Conservation (phyloP, 2,113 vertebrate species). For the Pithys albifrons region DNA sequence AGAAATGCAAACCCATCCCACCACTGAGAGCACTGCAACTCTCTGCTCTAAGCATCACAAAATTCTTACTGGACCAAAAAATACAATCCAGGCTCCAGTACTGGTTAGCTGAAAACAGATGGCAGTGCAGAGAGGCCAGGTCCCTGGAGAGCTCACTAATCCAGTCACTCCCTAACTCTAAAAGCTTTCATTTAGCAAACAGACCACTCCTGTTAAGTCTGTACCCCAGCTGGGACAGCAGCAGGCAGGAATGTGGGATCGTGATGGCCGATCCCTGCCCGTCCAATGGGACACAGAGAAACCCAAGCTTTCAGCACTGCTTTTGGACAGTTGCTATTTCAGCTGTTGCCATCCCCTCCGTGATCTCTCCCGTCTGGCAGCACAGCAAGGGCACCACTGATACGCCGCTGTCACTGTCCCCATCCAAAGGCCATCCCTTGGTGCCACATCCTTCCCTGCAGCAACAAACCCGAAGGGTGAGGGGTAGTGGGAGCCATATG, state of each 20-base stretch:
- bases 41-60: neutral
- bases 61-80: neutral
- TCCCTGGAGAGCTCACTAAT: neutral
- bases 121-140: neutral
- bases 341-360: rapidly evolving
- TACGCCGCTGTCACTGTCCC: rapidly evolving
- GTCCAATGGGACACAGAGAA: rapidly evolving
- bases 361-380: rapidly evolving
- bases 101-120: neutral
- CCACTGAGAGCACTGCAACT: rapidly evolving
- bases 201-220: rapidly evolving
- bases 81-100: rapidly evolving
- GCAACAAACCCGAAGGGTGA: rapidly evolving
- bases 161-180: no score
- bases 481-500: rapidly evolving
- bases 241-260: neutral
- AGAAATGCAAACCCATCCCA: neutral
- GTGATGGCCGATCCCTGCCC: rapidly evolving
- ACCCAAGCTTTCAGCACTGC: rapidly evolving
- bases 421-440: neutral
- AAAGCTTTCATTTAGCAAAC: neutral
- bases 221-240: rapidly evolving
- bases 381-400: neutral
- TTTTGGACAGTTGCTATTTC: rapidly evolving
- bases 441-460: neutral